A percentile compares a stretch with the other conserved stretches of the same genome.
These are phyloP conservation scores for Tiphia femorata DNA, from an alignment of 2,888 invertebrate species.

Conservation along the genomic window DNA sequence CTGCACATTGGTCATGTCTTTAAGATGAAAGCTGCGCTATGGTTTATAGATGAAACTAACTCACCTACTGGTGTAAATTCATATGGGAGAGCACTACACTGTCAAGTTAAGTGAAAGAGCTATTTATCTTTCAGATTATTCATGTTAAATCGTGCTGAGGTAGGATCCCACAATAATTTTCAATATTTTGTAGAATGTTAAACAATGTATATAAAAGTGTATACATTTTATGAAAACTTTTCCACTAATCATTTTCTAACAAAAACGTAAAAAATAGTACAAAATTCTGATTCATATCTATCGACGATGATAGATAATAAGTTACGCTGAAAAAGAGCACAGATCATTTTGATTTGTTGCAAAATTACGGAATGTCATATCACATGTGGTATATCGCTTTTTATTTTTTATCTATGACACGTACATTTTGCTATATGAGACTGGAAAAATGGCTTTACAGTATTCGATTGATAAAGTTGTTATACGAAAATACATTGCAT, in stretches of 20 bases:
- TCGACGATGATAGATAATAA: conserved; percentile 1
- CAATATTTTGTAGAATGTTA: conserved; percentile 17
- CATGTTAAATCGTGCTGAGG: conserved; percentile 1
- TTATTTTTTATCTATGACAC: not conserved
- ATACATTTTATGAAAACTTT: conserved; percentile 18
- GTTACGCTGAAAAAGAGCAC: not conserved
- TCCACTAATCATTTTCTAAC: conserved; percentile 8
- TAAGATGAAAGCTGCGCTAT: not conserved
- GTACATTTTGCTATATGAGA: not conserved
- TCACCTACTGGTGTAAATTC: no score
- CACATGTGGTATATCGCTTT: not conserved
- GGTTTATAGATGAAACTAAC: conserved; percentile 6
- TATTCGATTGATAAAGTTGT: no score
- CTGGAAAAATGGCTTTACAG: no score
- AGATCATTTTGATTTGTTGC: not conserved
- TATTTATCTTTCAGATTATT: not conserved
- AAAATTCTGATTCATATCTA: conserved; percentile 2
- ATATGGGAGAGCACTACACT: no score
- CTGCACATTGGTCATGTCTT: conserved; percentile 26
- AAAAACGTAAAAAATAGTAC: conserved; percentile 5
- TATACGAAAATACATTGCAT: no score
- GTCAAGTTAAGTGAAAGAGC: not conserved
- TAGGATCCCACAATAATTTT: conserved; percentile 5
- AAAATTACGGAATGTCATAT: not conserved
- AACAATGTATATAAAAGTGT: conserved; percentile 30